phyloP scores from a whole-genome alignment of 2,113 vertebrate species.

The Heteronetta atricapilla region DNA sequence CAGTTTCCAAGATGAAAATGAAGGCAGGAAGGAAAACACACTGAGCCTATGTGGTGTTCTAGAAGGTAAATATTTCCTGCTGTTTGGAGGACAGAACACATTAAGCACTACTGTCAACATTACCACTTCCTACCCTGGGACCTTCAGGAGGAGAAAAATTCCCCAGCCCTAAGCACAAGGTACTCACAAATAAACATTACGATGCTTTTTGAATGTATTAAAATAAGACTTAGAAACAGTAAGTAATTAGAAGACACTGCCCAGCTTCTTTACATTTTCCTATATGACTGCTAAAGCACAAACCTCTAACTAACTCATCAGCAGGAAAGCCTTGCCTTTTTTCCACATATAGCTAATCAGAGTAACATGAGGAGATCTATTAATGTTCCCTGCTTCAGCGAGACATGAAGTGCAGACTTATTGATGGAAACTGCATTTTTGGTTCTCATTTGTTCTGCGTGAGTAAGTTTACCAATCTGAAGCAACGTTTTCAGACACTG shows the following conservation, averaged over 20 bases:
- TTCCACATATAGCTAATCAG: not conserved
- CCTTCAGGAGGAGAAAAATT: not conserved
- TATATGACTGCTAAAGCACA: not conserved
- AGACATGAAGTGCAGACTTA: not conserved
- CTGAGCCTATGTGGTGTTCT: not conserved
- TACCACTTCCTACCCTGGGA: not conserved
- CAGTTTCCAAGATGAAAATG: not conserved
- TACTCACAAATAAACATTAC: not conserved
- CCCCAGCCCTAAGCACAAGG: not conserved
- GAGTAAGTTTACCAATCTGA: not conserved
- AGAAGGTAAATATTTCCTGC: not conserved
- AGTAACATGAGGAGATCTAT: not conserved
- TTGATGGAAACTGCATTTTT: constrained; percentile 41
- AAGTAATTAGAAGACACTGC: not conserved
- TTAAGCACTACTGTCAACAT: not conserved
- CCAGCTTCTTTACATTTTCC: not conserved
- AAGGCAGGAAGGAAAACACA: fast-evolving
- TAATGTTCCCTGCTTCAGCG: not conserved
- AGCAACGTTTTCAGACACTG: not conserved
- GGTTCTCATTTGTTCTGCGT: constrained; percentile 1
- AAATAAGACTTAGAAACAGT: not conserved
- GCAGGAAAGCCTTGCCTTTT: not conserved
- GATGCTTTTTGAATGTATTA: not conserved
- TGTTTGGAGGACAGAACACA: not conserved
- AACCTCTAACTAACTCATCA: not conserved